phyloP scores from a whole-genome alignment of 2,797 vertebrate species.

The Avahi laniger region DNA sequence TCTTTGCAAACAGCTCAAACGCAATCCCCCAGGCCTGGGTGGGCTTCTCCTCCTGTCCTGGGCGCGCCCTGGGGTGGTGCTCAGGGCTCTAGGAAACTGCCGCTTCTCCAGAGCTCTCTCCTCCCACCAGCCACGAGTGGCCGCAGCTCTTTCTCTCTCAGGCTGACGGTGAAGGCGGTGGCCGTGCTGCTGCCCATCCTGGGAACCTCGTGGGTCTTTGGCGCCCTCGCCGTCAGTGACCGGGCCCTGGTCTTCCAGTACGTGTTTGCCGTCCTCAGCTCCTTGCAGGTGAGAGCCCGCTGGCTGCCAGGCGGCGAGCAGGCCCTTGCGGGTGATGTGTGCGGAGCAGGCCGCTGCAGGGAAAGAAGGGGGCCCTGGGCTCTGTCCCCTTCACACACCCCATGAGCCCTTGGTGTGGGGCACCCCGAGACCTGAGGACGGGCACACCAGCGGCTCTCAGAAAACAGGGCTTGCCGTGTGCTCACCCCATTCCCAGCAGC shows the following conservation, averaged over 20 bases:
- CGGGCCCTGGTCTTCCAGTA: conserved; percentile 94
- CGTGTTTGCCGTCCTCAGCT: conserved; percentile 95
- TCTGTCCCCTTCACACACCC: not conserved
- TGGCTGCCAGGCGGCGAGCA: not conserved
- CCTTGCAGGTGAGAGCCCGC: conserved; percentile 90
- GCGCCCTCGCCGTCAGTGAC: conserved; percentile 93
- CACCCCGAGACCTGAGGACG: accelerated
- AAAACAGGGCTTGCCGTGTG: accelerated
- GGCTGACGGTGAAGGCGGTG: conserved; percentile 95
- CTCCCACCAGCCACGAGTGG: not conserved
- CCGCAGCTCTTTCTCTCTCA: conserved; percentile 60
- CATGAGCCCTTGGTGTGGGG: not conserved
- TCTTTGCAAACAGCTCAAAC: not conserved
- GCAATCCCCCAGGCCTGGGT: accelerated
- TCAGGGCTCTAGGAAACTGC: not conserved
- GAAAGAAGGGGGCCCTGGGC: not conserved
- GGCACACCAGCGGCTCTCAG: no score
- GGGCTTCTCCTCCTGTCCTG: not conserved
- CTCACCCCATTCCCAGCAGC: accelerated
- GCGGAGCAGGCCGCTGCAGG: accelerated
- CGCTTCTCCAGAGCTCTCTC: not conserved
- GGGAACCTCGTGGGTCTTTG: conserved; percentile 98
- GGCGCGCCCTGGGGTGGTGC: accelerated
- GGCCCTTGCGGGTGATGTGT: accelerated
- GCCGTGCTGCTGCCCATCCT: conserved; percentile 96